Evolutionary conservation across 30 jellyfish, hydroid and myxozoan species (phyloP).

Genomic region (Cassiopea andromeda): DNA sequence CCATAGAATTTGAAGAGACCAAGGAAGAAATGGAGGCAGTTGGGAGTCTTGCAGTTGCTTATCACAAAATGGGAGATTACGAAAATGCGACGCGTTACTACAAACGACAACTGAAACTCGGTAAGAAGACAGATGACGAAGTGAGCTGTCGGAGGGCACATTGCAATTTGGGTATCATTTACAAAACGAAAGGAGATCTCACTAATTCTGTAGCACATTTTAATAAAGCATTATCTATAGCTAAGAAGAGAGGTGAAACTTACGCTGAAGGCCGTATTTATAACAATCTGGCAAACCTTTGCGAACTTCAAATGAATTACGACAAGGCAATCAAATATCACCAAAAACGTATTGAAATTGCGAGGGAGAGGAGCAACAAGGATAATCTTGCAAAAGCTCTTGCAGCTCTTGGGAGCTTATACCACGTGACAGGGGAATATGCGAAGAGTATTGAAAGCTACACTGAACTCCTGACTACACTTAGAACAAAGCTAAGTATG

Average conservation of each 20-base stretch:
- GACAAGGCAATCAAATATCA: conserved; percentile 85
- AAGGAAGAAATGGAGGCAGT: conserved; percentile 76
- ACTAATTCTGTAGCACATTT: conserved; percentile 69
- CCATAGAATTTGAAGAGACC: conserved; percentile 74
- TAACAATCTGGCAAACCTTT: conserved; percentile 86
- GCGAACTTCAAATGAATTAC: conserved; percentile 81
- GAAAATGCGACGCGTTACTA: conserved; percentile 70
- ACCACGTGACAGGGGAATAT: conserved; percentile 59
- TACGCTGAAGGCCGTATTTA: conserved; percentile 78
- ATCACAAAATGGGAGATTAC: conserved; percentile 73
- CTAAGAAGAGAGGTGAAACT: conserved; percentile 74
- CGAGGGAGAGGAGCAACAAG: conserved; percentile 73
- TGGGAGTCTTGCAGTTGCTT: conserved; percentile 86
- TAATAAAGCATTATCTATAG: conserved; percentile 75
- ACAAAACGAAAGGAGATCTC: conserved; percentile 79
- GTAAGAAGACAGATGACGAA: conserved; percentile 71
- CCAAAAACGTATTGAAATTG: conserved; percentile 64
- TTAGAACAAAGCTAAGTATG: conserved; percentile 74
- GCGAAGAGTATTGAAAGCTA: conserved; percentile 70
- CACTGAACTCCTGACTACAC: conserved; percentile 56
- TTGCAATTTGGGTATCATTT: conserved; percentile 83
- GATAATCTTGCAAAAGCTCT: conserved; percentile 81
- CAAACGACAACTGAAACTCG: conserved; percentile 71
- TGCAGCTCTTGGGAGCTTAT: conserved; percentile 83
- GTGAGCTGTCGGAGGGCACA: conserved; percentile 75